phyloP scores from a whole-genome alignment of 2,113 vertebrate genomes.

The Aegypius monachus region DNA sequence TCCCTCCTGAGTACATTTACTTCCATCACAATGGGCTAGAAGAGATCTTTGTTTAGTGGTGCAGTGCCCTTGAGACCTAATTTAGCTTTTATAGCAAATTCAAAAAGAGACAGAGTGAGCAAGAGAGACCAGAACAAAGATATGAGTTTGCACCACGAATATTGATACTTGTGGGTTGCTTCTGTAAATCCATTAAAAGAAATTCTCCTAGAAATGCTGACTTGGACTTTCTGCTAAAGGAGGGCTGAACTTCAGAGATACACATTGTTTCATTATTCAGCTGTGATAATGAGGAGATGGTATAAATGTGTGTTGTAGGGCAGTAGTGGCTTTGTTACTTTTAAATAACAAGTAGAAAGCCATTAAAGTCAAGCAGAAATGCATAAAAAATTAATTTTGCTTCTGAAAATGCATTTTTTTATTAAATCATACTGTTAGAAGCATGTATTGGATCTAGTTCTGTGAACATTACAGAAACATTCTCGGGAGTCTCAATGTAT shows the following conservation, averaged over 20 bases:
- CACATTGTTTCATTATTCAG: conserved; percentile 6
- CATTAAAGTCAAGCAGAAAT: conserved; percentile 7
- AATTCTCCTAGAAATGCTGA: conserved; percentile 70
- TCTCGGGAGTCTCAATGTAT: neutral
- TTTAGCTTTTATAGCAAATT: conserved; percentile 81
- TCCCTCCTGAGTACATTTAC: conserved; percentile 73
- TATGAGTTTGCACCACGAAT: conserved; percentile 67
- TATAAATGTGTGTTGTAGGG: neutral
- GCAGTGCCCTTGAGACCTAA: conserved; percentile 74
- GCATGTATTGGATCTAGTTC: neutral
- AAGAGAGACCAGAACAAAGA: conserved; percentile 65
- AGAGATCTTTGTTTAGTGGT: conserved; percentile 74
- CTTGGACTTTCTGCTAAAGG: conserved; percentile 30
- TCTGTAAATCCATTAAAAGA: conserved; percentile 67
- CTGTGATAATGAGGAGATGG: neutral
- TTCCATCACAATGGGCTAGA: conserved; percentile 72
- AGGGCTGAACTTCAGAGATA: neutral
- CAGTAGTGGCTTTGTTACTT: neutral
- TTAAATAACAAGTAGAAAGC: neutral
- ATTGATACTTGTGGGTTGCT: conserved; percentile 71
- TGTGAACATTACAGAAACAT: neutral
- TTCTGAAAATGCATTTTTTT: neutral
- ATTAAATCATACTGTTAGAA: neutral
- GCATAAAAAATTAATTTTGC: neutral
- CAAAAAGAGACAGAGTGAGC: conserved; percentile 64